A percentile compares a stretch with the other conserved stretches of the same genome.
Evolutionary conservation across 2,797 vertebrate species (phyloP).

Genomic region (Danionella dracula): DNA sequence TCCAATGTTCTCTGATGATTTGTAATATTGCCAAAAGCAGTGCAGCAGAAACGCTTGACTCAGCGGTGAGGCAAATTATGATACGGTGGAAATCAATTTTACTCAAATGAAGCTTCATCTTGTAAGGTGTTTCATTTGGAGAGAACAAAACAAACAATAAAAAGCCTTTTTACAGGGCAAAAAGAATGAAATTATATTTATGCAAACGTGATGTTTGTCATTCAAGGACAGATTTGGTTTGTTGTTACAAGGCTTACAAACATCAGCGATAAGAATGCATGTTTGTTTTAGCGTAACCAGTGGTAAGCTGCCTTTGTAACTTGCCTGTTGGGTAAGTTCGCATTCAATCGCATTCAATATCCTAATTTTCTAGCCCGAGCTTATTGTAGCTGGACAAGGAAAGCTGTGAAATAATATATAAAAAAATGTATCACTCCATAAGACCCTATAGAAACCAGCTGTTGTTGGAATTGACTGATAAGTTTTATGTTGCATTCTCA

Average conservation of each 20-base stretch:
- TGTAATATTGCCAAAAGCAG: slow-evolving; percentile 46
- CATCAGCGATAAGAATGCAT: slow-evolving; percentile 50
- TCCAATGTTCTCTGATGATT: slow-evolving; percentile 56
- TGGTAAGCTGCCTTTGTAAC: slow-evolving; percentile 13
- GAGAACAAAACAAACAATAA: slow-evolving; percentile 7
- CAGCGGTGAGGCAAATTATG: slow-evolving; percentile 56
- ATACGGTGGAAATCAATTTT: slow-evolving; percentile 55
- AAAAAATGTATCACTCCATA: too few relatives aligned
- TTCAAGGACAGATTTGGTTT: slow-evolving; percentile 3
- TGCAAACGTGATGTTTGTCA: slow-evolving; percentile 32
- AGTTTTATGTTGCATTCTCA: too few relatives aligned
- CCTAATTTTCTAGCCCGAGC: too few relatives aligned
- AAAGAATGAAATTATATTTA: slow-evolving; percentile 27
- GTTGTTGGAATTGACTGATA: too few relatives aligned
- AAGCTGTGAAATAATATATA: too few relatives aligned
- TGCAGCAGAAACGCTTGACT: slow-evolving; percentile 29
- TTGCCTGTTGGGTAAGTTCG: too few relatives aligned
- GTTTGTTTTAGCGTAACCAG: slow-evolving; percentile 37
- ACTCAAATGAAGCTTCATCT: slow-evolving; percentile 52
- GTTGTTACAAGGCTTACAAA: slow-evolving; percentile 33
- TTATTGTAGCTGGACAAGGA: too few relatives aligned
- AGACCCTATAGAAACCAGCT: too few relatives aligned
- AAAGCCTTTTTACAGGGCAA: not conserved
- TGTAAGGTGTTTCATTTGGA: slow-evolving; percentile 37
- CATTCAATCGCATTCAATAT: too few relatives aligned